Base-by-base conservation (phyloP, 2,888 invertebrate species). In the Xestia sexstrigata region DNA sequence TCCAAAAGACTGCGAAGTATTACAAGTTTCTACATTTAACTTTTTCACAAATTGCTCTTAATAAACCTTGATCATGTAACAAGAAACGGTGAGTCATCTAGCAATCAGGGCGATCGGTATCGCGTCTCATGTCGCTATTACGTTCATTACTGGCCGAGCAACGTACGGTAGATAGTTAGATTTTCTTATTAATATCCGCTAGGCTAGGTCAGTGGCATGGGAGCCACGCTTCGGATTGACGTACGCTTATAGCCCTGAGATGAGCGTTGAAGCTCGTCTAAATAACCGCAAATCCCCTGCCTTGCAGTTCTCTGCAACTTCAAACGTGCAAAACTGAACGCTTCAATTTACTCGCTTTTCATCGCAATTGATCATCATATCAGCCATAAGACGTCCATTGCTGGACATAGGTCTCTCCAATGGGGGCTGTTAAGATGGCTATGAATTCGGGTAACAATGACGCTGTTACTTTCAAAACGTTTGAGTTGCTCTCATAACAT, bases 121-220 rank as follows among this genome's bases (percentile, higher is more conserved):
- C 55, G 47, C 55, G 35, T 65, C 76, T 81, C 68, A 49, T 55
- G 35, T 77, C 70, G 65, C 78, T 67, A 71, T 74, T 66, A 52
- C 67, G 70, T 70, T 74, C 35, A 78, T 87, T 80, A 72, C 74
- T 68, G 67, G 52, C 68, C 52, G 74, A 63, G 68, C 55, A 71
- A 76, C 39, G 76, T 49, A 68, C 69, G 74, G 78, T 83, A 79
- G 81, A 76, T 85, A 81, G 63, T 75, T 74, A 77, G 67, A 75
- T 81, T 73, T 85, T 83, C 74, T 82, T 86, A 87, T 88, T 89
- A 89, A 90, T 87, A 88, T 89, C 87, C 89, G 89, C 89, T 92
- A 89, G 90, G 93, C 90, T 93, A 93, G 94, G 94, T 94, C 94
- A 94, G 94, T 94, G 92, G 93, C 93, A 93, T 92, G 91, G 87